A percentile compares a stretch with the other conserved stretches of the same genome.
phyloP scores from a whole-genome alignment of 2,888 invertebrate genomes.

The Synergus gifuensis region DNA sequence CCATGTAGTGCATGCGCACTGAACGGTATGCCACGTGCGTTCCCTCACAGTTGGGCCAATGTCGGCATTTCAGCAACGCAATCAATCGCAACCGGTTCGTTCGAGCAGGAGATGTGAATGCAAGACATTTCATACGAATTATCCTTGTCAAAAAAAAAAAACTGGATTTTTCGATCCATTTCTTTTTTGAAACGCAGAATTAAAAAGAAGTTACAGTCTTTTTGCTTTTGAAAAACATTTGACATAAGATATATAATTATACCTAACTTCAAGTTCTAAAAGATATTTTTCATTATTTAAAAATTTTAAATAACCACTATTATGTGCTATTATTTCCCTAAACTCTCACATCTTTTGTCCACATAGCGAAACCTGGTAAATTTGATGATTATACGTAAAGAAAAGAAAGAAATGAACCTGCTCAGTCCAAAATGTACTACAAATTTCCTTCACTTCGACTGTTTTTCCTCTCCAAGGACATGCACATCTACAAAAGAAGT shows the following conservation, averaged over 20 bases:
- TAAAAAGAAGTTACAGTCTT: constrained; percentile 27
- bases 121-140: constrained; percentile 34
- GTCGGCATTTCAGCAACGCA: constrained; percentile 7
- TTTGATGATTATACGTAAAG: neutral
- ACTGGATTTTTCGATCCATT: constrained; percentile 15
- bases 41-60: neutral
- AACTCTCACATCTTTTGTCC: neutral
- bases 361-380: neutral
- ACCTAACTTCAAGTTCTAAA: neutral
- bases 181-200: constrained; percentile 10
- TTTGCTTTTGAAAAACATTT: neutral
- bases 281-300: neutral
- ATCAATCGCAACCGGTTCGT: constrained; percentile 20
- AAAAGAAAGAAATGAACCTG: constrained; percentile 5
- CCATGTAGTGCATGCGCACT: neutral
- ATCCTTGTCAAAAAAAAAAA: constrained; percentile 19
- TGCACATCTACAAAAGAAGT: neutral
- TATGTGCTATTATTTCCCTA: neutral
- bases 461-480: constrained; percentile 15
- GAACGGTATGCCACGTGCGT: constrained; percentile 16
- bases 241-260: neutral
- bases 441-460: constrained; percentile 21
- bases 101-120: constrained; percentile 12
- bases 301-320: no score
- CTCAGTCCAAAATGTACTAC: constrained; percentile 25